Evolutionary conservation across 2,888 invertebrate species (phyloP).

Genomic region (Tenodera sinensis): DNA sequence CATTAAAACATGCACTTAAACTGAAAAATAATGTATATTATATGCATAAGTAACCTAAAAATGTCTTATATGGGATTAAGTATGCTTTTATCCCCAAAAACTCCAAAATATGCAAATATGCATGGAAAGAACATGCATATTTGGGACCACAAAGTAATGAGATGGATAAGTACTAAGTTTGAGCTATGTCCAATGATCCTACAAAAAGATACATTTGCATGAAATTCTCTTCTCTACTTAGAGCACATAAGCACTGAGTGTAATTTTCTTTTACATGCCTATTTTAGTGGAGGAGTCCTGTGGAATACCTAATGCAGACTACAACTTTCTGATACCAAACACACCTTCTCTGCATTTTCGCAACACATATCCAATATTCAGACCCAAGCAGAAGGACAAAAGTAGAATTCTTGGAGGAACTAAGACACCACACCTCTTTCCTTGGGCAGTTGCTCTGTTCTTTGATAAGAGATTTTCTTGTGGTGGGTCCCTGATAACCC

Average conservation of each 20-base stretch:
- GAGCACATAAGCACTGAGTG: not conserved
- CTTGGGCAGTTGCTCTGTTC: constrained; percentile 21
- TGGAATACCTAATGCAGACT: not conserved
- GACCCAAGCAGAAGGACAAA: not conserved
- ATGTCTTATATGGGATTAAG: no score
- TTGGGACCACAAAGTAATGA: no score
- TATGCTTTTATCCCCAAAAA: no score
- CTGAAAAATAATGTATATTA: no score
- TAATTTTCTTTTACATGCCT: not conserved
- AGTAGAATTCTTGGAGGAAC: constrained; percentile 21
- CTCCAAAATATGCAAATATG: no score
- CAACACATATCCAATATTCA: not conserved
- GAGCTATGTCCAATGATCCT: no score
- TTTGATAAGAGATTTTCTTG: constrained; percentile 21
- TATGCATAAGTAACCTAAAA: no score
- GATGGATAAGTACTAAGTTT: no score
- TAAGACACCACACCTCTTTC: constrained; percentile 17
- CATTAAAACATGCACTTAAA: no score
- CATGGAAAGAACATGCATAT: no score
- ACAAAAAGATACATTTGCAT: no score
- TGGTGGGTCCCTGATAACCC: constrained; percentile 22
- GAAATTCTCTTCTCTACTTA: no score
- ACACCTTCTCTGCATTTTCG: not conserved
- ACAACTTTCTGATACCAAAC: not conserved
- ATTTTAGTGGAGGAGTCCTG: not conserved